A percentile compares a stretch with the other conserved stretches of the same genome.
phyloP scores from a whole-genome alignment of 2,113 vertebrate genomes.

The Ciconia boyciana region DNA sequence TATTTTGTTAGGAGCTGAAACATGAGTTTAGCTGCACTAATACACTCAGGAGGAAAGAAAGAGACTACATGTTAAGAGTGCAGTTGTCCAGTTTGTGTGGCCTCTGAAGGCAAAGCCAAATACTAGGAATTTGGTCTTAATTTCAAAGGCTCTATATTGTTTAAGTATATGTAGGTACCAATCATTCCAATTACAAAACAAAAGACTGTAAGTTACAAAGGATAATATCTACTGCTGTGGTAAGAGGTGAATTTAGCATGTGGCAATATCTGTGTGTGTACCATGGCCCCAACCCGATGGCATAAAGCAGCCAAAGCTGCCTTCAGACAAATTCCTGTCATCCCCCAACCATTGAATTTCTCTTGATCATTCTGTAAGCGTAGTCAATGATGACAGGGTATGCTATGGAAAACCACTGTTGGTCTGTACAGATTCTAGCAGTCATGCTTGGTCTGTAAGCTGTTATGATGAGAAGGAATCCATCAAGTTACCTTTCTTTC shows the following conservation, averaged over 20 bases:
- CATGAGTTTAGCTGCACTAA: neutral
- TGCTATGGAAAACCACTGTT: neutral
- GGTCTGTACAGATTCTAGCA: neutral
- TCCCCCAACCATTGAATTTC: neutral
- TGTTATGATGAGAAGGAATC: neutral
- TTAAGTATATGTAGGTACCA: neutral
- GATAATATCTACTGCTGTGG: neutral
- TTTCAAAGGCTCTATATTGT: neutral
- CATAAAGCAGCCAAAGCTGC: neutral
- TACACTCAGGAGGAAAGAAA: neutral
- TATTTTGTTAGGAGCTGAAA: neutral
- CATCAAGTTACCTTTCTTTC: neutral
- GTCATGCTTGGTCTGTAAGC: neutral
- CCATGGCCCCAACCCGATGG: neutral
- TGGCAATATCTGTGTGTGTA: neutral
- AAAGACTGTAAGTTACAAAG: neutral
- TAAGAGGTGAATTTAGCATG: neutral
- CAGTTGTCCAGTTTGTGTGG: neutral
- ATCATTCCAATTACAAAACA: neutral
- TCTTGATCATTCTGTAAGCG: neutral
- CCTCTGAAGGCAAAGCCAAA: neutral
- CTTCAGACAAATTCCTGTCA: neutral
- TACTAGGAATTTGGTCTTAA: neutral
- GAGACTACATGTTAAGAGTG: neutral
- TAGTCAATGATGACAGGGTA: neutral